Evolutionary conservation across 2,113 vertebrate genomes (phyloP).

Genomic region (Pituophis catenifer): DNA sequence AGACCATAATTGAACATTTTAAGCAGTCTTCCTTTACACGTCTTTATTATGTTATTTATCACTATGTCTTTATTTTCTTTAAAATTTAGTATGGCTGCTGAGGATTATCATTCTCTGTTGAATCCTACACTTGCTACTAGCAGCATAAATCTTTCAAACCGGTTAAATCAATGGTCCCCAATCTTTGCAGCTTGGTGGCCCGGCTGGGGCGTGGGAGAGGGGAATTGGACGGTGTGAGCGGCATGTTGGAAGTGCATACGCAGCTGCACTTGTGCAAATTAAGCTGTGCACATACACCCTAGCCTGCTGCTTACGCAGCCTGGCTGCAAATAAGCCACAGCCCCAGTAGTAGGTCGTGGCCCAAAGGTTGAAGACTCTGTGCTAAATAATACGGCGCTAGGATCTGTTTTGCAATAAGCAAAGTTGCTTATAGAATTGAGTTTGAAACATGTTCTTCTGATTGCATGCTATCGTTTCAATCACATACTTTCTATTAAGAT

Average conservation of each 20-base stretch:
- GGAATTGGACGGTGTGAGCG: neutral
- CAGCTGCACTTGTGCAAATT: neutral
- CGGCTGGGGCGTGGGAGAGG: neutral
- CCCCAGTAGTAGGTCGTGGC: neutral
- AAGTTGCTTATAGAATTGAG: conserved; percentile 23
- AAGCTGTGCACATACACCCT: neutral
- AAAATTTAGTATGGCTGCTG: conserved; percentile 1
- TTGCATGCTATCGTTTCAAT: conserved; percentile 57
- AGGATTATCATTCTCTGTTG: conserved; percentile 16
- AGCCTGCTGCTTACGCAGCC: neutral
- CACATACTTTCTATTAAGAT: conserved; percentile 56
- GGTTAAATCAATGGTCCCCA: neutral
- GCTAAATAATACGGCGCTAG: neutral
- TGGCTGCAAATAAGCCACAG: neutral
- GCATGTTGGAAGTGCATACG: neutral
- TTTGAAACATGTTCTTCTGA: neutral
- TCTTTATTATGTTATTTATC: conserved; percentile 8
- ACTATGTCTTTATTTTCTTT: neutral
- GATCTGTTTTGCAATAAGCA: conserved; percentile 4
- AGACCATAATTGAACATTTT: neutral
- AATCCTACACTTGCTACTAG: neutral
- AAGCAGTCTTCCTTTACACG: neutral
- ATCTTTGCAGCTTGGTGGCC: neutral
- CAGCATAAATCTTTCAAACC: neutral
- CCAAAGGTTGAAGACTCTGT: neutral